Evolutionary conservation across 2,888 invertebrate species (phyloP).

Genomic region (Hipparchia semele): DNA sequence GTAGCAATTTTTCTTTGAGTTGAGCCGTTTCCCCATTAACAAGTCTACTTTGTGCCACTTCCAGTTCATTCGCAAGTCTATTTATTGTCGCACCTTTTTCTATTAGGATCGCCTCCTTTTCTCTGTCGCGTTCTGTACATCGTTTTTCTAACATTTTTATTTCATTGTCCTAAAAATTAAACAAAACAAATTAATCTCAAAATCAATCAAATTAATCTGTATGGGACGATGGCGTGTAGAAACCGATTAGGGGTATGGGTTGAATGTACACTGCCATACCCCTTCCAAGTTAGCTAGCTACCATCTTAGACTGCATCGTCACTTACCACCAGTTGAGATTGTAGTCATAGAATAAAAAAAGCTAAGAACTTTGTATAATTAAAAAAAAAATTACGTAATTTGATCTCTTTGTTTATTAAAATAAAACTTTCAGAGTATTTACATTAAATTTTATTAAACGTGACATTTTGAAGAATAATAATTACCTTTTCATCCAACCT

Average conservation of each 20-base stretch:
- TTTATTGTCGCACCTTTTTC: slow-evolving; percentile 86
- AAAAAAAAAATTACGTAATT: too few relatives aligned
- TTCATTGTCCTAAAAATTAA: slow-evolving; percentile 69
- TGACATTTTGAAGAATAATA: neutral
- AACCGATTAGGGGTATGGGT: too few relatives aligned
- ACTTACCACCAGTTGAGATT: too few relatives aligned
- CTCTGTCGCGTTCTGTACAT: slow-evolving; percentile 82
- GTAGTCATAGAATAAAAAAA: too few relatives aligned
- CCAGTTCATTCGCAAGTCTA: slow-evolving; percentile 82
- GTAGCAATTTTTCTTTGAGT: slow-evolving; percentile 72
- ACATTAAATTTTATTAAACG: too few relatives aligned
- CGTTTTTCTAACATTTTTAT: slow-evolving; percentile 78
- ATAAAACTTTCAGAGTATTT: too few relatives aligned
- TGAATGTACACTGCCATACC: too few relatives aligned
- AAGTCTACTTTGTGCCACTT: slow-evolving; percentile 82
- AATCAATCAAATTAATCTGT: neutral
- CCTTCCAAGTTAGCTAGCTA: too few relatives aligned
- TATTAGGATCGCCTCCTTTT: slow-evolving; percentile 83
- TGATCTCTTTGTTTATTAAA: too few relatives aligned
- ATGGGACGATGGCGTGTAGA: too few relatives aligned
- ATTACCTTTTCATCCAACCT: slow-evolving; percentile 78
- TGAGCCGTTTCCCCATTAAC: slow-evolving; percentile 63
- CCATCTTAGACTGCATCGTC: too few relatives aligned
- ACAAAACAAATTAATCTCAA: neutral
- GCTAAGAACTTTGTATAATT: too few relatives aligned